Evolutionary conservation across 2,113 vertebrate genomes (phyloP), one percentile per base, ranked within the genome.

Genomic region (Morone chrysops): DNA sequence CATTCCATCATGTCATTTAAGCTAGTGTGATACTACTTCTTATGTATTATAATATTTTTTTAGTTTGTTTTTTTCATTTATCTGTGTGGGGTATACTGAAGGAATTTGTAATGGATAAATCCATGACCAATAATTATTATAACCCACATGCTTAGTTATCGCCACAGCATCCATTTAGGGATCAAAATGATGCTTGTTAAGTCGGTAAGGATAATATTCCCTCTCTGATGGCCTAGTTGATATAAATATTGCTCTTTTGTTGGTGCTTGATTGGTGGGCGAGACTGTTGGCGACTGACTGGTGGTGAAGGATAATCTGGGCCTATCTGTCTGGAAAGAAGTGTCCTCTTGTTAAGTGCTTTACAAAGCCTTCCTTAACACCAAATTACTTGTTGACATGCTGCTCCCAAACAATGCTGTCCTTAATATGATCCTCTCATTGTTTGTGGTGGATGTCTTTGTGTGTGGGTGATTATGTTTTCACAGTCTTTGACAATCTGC

Each of bases 401-500:
- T 67, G 73, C 70, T 50, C 63, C 53, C 31, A 80, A 90, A 92
- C 87, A 88, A 84, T 84, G 41, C 74, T 77, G 22, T 53, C 2
- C 45, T 81, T 67, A 85, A 90, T 80, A 40, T 48, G 75, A 85
- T 80, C 85, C 71, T 31, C 18, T 81, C 51, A 75, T 88, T 91
- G 69, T 89, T 73, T 84, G 17, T 43, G 54, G 7, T 85, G 70
- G 43, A 66, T 84, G 72, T 81, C 40, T 87, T 50, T 88, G 79
- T 13, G 18, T 70, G 54, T 62, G 73, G 76, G 25, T 65, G 73
- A 81, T 84, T 90, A 25, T 87, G 36, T 93, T 69, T 81, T 78
- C 67, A 18, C 92, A 99, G 98, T 95, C 92, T 6, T 81, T 99
- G 86, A 99, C 97, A 9, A 2, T 93, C 91, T 97, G 96, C 95